These are phyloP conservation scores for Chrysolina oricalcia DNA, from an alignment of 2,888 invertebrate genomes.

Conservation along the genomic window DNA sequence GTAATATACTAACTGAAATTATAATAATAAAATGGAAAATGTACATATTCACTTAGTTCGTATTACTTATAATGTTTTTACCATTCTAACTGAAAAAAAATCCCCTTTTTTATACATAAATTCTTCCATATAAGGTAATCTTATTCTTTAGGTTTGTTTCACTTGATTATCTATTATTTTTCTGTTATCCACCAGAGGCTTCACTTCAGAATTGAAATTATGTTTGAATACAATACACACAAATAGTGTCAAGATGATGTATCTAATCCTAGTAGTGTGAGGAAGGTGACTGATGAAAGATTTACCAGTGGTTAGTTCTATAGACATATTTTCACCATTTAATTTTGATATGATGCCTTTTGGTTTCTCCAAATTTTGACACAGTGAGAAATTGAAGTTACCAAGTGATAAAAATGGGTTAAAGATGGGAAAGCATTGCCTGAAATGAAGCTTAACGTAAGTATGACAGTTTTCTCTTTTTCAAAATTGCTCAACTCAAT, in stretches of 20 bases:
- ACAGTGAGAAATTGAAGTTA: no score
- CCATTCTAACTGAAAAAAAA: constrained; percentile 40
- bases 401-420: no score
- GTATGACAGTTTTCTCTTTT: no score
- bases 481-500: no score
- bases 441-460: no score
- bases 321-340: constrained; percentile 6
- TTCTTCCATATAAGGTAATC: constrained; percentile 47
- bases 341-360: neutral
- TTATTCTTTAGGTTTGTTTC: constrained; percentile 14
- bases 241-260: neutral
- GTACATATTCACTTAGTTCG: constrained; percentile 50
- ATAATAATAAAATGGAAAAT: constrained; percentile 33
- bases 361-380: no score
- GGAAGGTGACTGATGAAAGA: neutral
- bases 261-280: neutral
- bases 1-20: constrained; percentile 41
- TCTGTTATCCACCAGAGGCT: neutral
- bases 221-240: neutral
- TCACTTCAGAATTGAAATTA: neutral
- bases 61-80: constrained; percentile 47
- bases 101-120: constrained; percentile 44
- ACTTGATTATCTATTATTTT: neutral
- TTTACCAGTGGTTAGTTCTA: neutral
- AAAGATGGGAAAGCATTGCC: no score